Evolutionary conservation across 2,797 vertebrate species (phyloP), one percentile per base, ranked within the genome.

Genomic region (Ciconia nigra): DNA sequence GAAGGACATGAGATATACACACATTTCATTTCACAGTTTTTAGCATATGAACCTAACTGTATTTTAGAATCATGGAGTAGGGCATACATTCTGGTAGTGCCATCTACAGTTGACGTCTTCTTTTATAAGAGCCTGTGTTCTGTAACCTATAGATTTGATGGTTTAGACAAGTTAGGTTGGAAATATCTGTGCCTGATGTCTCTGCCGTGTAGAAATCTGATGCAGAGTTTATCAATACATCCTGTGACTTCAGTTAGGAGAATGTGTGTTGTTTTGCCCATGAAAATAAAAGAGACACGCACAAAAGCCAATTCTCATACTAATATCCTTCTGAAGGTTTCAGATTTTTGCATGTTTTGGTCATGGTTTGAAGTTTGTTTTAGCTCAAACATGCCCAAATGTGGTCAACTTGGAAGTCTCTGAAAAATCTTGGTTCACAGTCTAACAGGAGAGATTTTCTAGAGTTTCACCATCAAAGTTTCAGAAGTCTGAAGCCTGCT

Each of bases 1-100:
- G 91, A 96, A 96, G 96, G 95, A 97, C 92, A 67, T 91, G 96
- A 97, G 90, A 77, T 95, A 92, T 16, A 78, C 49, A 67, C 17
- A 62, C 72, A 61, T 89, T 95, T 96, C 39, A 78, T 96, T 97
- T 96, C 79, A 88, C 85, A 87, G 1, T 89, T 89, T 96, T 96
- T 96, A 93, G 69, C 74, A 31, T 93, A 72, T 58, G 70, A 98
- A 87, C 85, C 57, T 87, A 89, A 71, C 90, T 93, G 85, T 92
- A 31, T 89, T 97, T 94, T 69, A 83, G 81, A 90, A 93, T 82
- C 77, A 59, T 16, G 13, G 67, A 90, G 65, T 39, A 83, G 63
- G 67, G 47, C 89, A 15, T 94, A 33, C 83, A 92, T 98, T 96
- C 57, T 91, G 49, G 67, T 85, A 78, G 63, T 88, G 79, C 78